Conservation (phyloP, 2,113 vertebrate species). For the Corythornis madagascariensis region DNA sequence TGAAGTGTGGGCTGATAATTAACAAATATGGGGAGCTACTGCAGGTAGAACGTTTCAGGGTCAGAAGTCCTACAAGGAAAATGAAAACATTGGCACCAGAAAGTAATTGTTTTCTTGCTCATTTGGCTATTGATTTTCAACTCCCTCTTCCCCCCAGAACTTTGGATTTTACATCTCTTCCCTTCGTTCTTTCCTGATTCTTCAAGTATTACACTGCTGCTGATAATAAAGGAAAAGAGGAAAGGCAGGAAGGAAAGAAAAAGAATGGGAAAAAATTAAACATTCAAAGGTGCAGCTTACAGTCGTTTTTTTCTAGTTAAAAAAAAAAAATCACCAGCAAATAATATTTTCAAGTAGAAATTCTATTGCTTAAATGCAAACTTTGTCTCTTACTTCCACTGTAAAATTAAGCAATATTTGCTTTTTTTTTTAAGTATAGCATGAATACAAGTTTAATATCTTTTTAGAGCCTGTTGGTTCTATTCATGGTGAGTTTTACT, state of each 20-base stretch:
- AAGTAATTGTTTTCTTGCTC: constrained; percentile 59
- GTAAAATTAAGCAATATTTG: not conserved
- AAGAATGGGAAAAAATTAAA: not conserved
- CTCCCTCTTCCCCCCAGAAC: not conserved
- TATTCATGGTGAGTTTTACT: not conserved
- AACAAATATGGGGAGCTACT: constrained; percentile 57
- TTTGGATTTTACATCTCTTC: not conserved
- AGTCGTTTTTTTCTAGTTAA: not conserved
- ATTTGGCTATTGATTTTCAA: constrained; percentile 46
- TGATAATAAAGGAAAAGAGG: not conserved
- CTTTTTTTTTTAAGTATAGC: not conserved
- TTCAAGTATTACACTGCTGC: not conserved
- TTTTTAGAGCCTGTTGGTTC: not conserved
- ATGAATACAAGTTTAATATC: not conserved
- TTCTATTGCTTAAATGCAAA: not conserved
- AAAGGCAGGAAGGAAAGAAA: not conserved
- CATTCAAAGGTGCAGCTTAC: not conserved
- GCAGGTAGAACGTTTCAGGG: constrained; percentile 60
- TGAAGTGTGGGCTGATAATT: constrained; percentile 63
- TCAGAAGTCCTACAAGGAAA: constrained; percentile 57
- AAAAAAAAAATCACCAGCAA: not conserved
- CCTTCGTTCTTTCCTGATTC: not conserved
- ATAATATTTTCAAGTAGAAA: not conserved
- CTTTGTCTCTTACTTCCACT: not conserved
- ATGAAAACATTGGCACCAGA: constrained; percentile 46